Conservation (phyloP, 2,113 vertebrate species). For the Neogobius melanostomus region DNA sequence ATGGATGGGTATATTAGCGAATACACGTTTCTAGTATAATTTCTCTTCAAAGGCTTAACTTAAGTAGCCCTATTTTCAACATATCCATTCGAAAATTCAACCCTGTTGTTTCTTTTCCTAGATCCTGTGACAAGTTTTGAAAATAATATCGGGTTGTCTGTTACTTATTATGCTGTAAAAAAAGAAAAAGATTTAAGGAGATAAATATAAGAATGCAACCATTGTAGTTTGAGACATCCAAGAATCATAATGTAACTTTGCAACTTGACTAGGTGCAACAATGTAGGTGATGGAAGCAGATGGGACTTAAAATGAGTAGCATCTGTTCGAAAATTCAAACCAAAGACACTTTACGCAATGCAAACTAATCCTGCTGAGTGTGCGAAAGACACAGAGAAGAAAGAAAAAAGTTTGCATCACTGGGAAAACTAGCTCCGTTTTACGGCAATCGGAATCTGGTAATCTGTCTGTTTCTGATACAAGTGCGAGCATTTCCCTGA, state of each 20-base stretch:
- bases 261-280: neutral
- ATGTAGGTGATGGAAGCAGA: slow-evolving; percentile 5
- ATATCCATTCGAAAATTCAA: too few relatives aligned
- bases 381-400: slow-evolving; percentile 18
- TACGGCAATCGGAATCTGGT: slow-evolving; percentile 60
- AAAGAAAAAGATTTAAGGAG: too few relatives aligned
- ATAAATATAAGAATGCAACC: too few relatives aligned
- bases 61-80: too few relatives aligned
- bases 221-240: too few relatives aligned
- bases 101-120: too few relatives aligned
- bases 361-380: slow-evolving; percentile 47
- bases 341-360: slow-evolving; percentile 12
- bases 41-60: too few relatives aligned
- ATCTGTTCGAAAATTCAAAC: slow-evolving; percentile 18
- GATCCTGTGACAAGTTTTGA: too few relatives aligned
- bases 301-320: slow-evolving; percentile 1
- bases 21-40: too few relatives aligned
- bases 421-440: slow-evolving; percentile 56
- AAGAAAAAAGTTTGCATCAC: slow-evolving; percentile 40
- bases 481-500: slow-evolving; percentile 53
- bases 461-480: slow-evolving; percentile 48
- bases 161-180: too few relatives aligned
- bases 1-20: too few relatives aligned
- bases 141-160: too few relatives aligned
- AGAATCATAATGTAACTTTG: neutral